A percentile compares a stretch with the other conserved stretches of the same genome.
Conservation (phyloP, 2,888 invertebrate species). For the Thalpophila matura region DNA sequence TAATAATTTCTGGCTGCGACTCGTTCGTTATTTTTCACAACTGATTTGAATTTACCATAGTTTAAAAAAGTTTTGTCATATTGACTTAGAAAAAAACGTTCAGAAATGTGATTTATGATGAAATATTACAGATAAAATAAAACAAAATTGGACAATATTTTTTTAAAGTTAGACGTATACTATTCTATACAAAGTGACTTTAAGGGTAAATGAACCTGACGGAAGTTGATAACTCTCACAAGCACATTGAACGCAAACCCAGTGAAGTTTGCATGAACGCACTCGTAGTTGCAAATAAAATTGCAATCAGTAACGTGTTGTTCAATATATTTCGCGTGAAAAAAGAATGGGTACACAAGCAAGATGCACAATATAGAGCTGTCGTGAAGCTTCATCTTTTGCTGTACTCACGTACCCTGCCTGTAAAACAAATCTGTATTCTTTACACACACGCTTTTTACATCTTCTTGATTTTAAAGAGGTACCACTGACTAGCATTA, state of each 20-base stretch:
- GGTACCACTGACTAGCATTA: too few species aligned
- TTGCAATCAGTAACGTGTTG: constrained; percentile 27
- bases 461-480: too few species aligned
- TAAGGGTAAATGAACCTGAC: neutral
- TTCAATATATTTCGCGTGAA: constrained; percentile 8
- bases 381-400: neutral
- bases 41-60: too few species aligned
- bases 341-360: constrained; percentile 14
- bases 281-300: constrained; percentile 34
- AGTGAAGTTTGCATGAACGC: constrained; percentile 38
- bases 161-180: neutral
- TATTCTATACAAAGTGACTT: too few species aligned
- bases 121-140: too few species aligned
- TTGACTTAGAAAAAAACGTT: too few species aligned
- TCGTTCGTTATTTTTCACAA: too few species aligned
- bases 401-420: neutral
- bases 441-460: too few species aligned
- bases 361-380: neutral
- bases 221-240: constrained; percentile 5
- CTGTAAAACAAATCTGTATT: too few species aligned
- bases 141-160: neutral
- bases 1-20: too few species aligned
- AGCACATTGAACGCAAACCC: constrained; percentile 10
- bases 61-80: too few species aligned
- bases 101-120: too few species aligned